phyloP scores from a whole-genome alignment of 2,888 invertebrate genomes.

The Pyralis farinalis region DNA sequence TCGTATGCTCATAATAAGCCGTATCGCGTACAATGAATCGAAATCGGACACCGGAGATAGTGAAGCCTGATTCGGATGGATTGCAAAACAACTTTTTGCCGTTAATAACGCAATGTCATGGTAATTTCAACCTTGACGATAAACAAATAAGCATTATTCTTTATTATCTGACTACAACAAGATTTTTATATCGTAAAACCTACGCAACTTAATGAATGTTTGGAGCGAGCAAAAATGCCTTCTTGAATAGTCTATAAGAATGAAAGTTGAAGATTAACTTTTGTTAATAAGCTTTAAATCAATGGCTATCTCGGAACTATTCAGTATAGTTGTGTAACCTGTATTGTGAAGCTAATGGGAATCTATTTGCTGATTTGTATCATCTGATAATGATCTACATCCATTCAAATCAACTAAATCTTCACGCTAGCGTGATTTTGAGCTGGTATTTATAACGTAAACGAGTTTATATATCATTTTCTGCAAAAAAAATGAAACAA shows the following conservation, averaged over 20 bases:
- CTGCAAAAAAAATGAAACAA: slow-evolving; percentile 30
- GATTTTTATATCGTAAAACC: slow-evolving; percentile 2
- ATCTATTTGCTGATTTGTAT: slow-evolving; percentile 63
- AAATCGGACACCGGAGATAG: slow-evolving; percentile 79
- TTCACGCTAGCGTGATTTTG: slow-evolving; percentile 46
- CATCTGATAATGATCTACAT: slow-evolving; percentile 56
- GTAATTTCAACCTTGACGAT: slow-evolving; percentile 34
- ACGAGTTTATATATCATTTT: slow-evolving; percentile 32
- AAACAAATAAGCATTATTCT: slow-evolving; percentile 20
- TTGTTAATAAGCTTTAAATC: slow-evolving; percentile 13
- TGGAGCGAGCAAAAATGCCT: slow-evolving; percentile 17
- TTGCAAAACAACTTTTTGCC: slow-evolving; percentile 45
- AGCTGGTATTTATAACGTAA: slow-evolving; percentile 41
- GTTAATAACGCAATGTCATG: slow-evolving; percentile 26
- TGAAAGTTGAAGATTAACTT: not conserved
- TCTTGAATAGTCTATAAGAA: slow-evolving; percentile 10
- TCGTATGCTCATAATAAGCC: slow-evolving; percentile 76
- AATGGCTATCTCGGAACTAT: slow-evolving; percentile 31
- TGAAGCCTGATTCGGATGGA: slow-evolving; percentile 57
- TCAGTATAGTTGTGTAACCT: slow-evolving; percentile 40
- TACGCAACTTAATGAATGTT: not conserved
- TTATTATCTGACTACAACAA: slow-evolving; percentile 3
- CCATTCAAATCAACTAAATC: slow-evolving; percentile 57
- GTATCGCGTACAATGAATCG: slow-evolving; percentile 77
- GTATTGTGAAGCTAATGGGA: slow-evolving; percentile 52